Evolutionary conservation across 2,113 vertebrate species (phyloP).

Genomic region (Megaceryle maxima): DNA sequence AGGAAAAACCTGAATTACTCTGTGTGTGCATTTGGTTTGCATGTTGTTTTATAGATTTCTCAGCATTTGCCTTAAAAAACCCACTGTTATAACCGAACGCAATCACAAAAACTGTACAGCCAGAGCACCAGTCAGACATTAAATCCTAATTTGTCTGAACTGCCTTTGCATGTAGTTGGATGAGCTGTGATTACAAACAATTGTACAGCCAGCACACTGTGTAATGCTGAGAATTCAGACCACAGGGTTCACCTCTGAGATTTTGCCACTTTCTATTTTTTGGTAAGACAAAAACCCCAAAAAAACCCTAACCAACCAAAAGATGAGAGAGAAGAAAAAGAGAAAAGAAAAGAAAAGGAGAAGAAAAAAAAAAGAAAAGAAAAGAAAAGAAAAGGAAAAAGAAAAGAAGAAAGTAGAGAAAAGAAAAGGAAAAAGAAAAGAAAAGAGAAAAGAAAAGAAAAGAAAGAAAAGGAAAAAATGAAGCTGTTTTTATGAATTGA

Average conservation of each 20-base stretch:
- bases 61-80: background rate
- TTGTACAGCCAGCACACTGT: background rate
- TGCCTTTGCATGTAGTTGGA: background rate
- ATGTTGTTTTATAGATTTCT: background rate
- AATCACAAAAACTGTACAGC: background rate
- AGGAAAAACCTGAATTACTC: background rate
- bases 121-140: background rate
- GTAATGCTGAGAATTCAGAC: background rate
- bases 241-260: background rate
- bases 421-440: accelerated
- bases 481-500: background rate
- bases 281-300: background rate
- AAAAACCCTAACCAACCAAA: too few species aligned
- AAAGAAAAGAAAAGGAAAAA: too few species aligned
- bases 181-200: background rate
- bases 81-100: background rate
- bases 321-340: accelerated
- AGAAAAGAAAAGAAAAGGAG: accelerated
- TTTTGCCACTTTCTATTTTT: background rate
- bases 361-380: accelerated
- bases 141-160: background rate
- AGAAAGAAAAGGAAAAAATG: accelerated
- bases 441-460: accelerated
- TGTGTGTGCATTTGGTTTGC: background rate
- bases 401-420: accelerated